Evolutionary conservation across 2,888 invertebrate species (phyloP).

Genomic region (Melieria omissa): DNA sequence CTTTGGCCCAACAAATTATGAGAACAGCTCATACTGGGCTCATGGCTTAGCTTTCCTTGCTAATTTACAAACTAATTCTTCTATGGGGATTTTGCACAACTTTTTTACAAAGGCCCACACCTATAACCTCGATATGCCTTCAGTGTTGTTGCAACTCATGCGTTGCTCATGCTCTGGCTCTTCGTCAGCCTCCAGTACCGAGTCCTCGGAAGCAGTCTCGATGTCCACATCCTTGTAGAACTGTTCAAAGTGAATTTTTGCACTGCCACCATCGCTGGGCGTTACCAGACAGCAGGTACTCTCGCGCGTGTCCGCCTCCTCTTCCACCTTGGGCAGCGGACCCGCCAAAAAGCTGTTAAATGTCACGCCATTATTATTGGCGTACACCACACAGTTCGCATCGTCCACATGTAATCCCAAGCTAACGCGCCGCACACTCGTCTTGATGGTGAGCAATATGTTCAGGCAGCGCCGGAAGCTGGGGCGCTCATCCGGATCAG

Average conservation of each 20-base stretch:
- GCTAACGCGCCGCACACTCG: conserved; percentile 52
- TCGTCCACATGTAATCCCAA: conserved; percentile 44
- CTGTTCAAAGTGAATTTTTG: conserved; percentile 40
- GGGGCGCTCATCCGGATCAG: conserved; percentile 83
- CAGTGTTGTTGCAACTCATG: conserved; percentile 53
- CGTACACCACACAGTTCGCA: conserved; percentile 44
- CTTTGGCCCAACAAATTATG: too few species aligned
- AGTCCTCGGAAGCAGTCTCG: conserved; percentile 38
- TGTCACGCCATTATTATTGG: conserved; percentile 43
- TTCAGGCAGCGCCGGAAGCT: conserved; percentile 86
- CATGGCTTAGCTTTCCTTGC: too few species aligned
- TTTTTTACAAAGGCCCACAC: neutral
- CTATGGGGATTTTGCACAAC: too few species aligned
- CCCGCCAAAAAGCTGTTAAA: conserved; percentile 43
- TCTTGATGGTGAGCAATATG: conserved; percentile 53
- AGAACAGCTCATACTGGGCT: too few species aligned
- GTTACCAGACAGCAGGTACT: neutral
- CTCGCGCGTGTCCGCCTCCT: neutral
- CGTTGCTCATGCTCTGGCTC: neutral
- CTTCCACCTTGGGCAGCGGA: conserved; percentile 34
- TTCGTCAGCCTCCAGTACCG: conserved; percentile 40
- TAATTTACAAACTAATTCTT: too few species aligned
- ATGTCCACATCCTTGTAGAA: conserved; percentile 33
- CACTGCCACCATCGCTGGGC: conserved; percentile 21
- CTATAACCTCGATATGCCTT: conserved; percentile 57